Base-by-base conservation (phyloP, 2,888 invertebrate species). In the Microdon myrmicae region DNA sequence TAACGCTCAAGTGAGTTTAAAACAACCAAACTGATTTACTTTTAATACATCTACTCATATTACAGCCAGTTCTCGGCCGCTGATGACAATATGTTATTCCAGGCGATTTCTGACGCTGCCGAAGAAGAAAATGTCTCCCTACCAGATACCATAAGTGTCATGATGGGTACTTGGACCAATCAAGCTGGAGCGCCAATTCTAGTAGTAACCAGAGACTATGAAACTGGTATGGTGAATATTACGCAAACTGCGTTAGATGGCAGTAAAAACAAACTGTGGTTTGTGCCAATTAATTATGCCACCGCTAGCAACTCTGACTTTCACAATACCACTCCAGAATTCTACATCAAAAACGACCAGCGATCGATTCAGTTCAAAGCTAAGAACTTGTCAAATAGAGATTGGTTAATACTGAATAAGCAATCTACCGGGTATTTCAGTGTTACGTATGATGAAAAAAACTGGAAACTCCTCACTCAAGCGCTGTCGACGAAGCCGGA, bases 401-500 rank as follows among this genome's bases (percentile, higher is more conserved):
- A 66, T 35, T 69, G 68, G 68, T 14, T 69, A 12, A 32, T 69
- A 8, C 13, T 67, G 2, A 68, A 69, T 35, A 51, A 61, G n/a
- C 58, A 69, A 37, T 55, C 66, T 35, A 60, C 41, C 6, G 47
- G 60, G 8, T 48, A 53, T 73, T 88, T 85, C 76, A 78, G 87
- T 71, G 86, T 87, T 2, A 86, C 87, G 72, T 90, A 90, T 68
- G 87, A 89, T 29, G 66, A 69, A 0, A 72, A 74, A 0, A 87
- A 88, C 73, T 90, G 88, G 88, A 71, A 77, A 1, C 79, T 83
- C 1, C 80, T 91, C 1, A 84, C 84, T 12, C 79, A 82, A 25
- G 84, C 32, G 87, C 23, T 78, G 90, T 83, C 84, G 4, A 81
- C 83, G 6, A 82, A 82, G n/a, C 88, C 84, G 69, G 77, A 81